Conservation (phyloP, 2,888 invertebrate genomes). For the Helicoverpa assulta region DNA sequence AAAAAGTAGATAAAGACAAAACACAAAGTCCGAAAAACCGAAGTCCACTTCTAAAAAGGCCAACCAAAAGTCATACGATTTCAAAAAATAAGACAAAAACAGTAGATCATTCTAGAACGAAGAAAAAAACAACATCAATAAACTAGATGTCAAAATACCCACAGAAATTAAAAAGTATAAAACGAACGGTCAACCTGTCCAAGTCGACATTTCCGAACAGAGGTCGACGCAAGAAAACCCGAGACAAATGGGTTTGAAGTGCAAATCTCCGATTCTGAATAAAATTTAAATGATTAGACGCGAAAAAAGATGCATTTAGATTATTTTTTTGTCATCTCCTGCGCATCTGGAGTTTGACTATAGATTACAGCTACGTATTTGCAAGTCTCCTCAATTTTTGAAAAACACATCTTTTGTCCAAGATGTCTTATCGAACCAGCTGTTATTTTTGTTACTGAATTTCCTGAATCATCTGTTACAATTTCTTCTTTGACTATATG, state of each 20-base stretch:
- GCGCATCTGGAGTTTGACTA: slow-evolving; percentile 46
- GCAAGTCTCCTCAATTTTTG: slow-evolving; percentile 32
- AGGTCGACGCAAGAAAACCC: slow-evolving; percentile 25
- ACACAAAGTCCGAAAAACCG: too few relatives aligned
- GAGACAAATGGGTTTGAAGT: slow-evolving; percentile 41
- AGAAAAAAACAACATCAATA: background rate
- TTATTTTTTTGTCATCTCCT: slow-evolving; percentile 43
- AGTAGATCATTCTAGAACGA: slow-evolving; percentile 19
- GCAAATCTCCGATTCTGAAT: slow-evolving; percentile 38
- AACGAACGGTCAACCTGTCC: slow-evolving; percentile 27
- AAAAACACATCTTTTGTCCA: background rate
- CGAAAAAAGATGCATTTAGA: slow-evolving; percentile 52
- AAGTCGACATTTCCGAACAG: slow-evolving; percentile 40
- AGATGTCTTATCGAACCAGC: background rate
- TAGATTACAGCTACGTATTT: slow-evolving; percentile 31
- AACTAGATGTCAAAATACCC: slow-evolving; percentile 27
- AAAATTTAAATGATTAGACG: slow-evolving; percentile 45
- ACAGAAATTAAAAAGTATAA: slow-evolving; percentile 37
- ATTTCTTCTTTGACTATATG: background rate
- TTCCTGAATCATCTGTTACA: background rate
- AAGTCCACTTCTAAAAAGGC: background rate
- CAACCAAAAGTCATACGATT: background rate
- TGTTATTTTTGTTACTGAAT: slow-evolving; percentile 1
- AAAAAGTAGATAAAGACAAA: too few relatives aligned
- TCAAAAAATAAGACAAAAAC: background rate